Evolutionary conservation across 2,113 vertebrate genomes (phyloP).

Genomic region (Embiotoca jacksoni): DNA sequence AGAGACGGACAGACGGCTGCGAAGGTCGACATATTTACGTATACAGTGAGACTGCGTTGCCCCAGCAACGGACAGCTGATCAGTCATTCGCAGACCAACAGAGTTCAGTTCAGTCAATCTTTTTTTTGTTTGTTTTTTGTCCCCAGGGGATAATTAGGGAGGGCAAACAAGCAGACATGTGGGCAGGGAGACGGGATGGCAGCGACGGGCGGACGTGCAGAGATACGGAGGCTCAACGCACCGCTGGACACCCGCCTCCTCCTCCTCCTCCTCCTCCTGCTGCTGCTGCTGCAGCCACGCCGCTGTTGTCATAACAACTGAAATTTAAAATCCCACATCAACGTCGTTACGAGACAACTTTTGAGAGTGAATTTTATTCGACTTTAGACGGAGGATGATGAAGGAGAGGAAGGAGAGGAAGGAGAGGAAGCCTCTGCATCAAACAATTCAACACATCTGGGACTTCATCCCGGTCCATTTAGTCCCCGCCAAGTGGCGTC

Average conservation of each 20-base stretch:
- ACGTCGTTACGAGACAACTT: neutral
- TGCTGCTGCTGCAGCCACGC: neutral
- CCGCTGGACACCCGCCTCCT: constrained; percentile 13
- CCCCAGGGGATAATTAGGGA: constrained; percentile 62
- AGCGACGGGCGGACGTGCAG: neutral
- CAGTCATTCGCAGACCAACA: constrained; percentile 52
- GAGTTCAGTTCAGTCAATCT: constrained; percentile 58
- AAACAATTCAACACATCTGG: fast-evolving
- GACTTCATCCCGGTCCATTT: neutral
- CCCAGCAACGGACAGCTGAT: constrained; percentile 51
- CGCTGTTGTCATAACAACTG: constrained; percentile 51
- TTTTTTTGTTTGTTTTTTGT: constrained; percentile 1
- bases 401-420: fast-evolving
- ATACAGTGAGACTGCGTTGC: constrained; percentile 52
- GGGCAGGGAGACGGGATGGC: neutral
- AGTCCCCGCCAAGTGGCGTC: neutral
- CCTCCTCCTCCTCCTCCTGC: neutral
- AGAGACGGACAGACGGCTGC: constrained; percentile 41
- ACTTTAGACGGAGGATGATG: neutral
- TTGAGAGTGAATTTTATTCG: no score
- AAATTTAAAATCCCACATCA: constrained; percentile 4
- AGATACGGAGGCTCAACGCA: neutral
- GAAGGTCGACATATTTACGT: constrained; percentile 54
- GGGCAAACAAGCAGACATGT: constrained; percentile 24
- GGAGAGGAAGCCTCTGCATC: neutral